Base-by-base conservation (phyloP, 2,888 invertebrate genomes). In the Dendrolimus pini region DNA sequence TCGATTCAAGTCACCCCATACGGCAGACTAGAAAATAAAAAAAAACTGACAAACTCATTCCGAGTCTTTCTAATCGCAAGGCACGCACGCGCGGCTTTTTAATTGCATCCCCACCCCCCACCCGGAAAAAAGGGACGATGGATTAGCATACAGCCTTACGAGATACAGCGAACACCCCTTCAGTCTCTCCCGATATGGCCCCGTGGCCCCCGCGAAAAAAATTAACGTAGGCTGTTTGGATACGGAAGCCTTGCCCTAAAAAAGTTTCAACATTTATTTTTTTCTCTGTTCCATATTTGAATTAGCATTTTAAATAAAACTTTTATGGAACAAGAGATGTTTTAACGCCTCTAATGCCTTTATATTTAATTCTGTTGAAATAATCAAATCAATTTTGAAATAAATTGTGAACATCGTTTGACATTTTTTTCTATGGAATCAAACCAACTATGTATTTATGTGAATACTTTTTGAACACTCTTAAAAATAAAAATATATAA, bases 41-140 rank as follows among this genome's bases (percentile, higher is more conserved):
- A n/a, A 85, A 83, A 79, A 74, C 78, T 84, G 85, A 82, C 85
- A 86, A 85, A 80, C 85, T 86, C 89, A 86, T 87, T 87, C 82
- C 84, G 85, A 83, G 85, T 85, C 88, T 85, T 88, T 86, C 89
- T 90, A 90, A 90, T 90, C 89, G 89, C 83, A 77, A 80, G 82
- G 85, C 81, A 80, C 89, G 89, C 89, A 88, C 89, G 89, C 89
- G 89, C 89, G 89, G 85, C 76, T 87, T 89, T 87, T 89, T 89
- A 90, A 89, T 90, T 89, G 89, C 89, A 85, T 84, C 88, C 88
- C 88, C 82, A 75, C 71, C 79, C 79, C 77, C 74, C 77, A 76
- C 84, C 86, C 85, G 87, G 85, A 85, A 87, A 89, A 87, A 88
- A 86, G 87, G 86, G 82, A 84, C 85, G 86, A 86, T 82, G 88